These are phyloP conservation scores for Colletes latitarsis DNA, from an alignment of 1,140 invertebrate genomes.

Conservation along the genomic window DNA sequence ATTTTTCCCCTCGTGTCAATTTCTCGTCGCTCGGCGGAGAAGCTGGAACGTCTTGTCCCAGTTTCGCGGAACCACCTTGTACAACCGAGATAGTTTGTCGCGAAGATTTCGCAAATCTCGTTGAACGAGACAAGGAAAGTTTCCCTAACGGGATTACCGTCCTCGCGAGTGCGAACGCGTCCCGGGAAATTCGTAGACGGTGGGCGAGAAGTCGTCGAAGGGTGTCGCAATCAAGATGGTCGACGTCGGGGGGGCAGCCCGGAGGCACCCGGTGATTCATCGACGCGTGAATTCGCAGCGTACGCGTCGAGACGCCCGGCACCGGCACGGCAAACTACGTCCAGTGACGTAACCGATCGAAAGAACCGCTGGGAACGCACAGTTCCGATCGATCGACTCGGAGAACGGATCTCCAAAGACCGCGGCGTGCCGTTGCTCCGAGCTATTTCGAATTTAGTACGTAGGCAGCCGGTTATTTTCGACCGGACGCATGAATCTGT, in stretches of 20 bases:
- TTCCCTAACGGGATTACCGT: slow-evolving; percentile 46
- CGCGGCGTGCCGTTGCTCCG: background rate
- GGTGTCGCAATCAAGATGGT: background rate
- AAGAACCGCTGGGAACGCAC: background rate
- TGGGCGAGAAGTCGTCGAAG: slow-evolving; percentile 4
- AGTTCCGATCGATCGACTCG: too few relatives aligned
- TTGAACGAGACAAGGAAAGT: slow-evolving; percentile 34
- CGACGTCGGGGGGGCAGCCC: background rate
- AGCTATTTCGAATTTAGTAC: background rate
- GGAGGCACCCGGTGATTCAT: slow-evolving; percentile 27
- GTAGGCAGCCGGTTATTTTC: too few relatives aligned
- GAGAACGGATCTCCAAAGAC: background rate
- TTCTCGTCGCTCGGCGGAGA: too few relatives aligned
- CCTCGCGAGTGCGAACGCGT: slow-evolving; percentile 16
- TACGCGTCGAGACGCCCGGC: background rate
- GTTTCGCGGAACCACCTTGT: background rate
- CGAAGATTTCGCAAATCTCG: slow-evolving; percentile 11
- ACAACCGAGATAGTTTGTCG: background rate
- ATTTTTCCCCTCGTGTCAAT: too few relatives aligned
- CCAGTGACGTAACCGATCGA: background rate
- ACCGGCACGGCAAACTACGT: background rate
- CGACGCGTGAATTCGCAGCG: slow-evolving; percentile 19
- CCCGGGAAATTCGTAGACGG: slow-evolving; percentile 15
- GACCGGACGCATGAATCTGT: too few relatives aligned
- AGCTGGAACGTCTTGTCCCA: background rate